Evolutionary conservation across 2,113 vertebrate species (phyloP).

Genomic region (Carassius auratus): DNA sequence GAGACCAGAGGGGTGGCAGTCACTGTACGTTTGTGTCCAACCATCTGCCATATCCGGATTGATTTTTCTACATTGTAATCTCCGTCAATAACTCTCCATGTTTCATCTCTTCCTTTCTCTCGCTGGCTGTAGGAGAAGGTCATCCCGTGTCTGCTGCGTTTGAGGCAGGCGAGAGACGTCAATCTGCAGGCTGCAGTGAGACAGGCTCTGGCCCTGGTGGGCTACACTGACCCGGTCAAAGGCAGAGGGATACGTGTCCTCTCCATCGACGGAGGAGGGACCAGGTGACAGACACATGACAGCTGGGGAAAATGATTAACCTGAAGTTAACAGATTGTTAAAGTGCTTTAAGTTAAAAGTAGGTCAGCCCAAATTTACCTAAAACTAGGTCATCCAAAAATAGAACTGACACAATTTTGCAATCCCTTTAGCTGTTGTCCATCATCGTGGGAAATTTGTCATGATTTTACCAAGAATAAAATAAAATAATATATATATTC

Average conservation of each 20-base stretch:
- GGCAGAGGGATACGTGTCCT: conserved; percentile 90
- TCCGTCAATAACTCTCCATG: background rate
- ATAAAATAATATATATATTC: background rate
- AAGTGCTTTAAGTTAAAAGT: conserved; percentile 3
- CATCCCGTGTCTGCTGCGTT: conserved; percentile 84
- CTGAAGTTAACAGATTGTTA: conserved; percentile 10
- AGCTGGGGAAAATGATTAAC: background rate
- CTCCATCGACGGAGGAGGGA: conserved; percentile 94
- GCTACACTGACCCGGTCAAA: conserved; percentile 89
- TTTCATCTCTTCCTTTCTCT: background rate
- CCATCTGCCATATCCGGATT: background rate
- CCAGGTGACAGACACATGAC: conserved; percentile 77
- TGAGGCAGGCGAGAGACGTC: conserved; percentile 84
- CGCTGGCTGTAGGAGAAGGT: conserved; percentile 78
- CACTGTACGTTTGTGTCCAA: conserved; percentile 59
- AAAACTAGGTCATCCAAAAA: conserved; percentile 33
- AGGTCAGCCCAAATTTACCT: conserved; percentile 29
- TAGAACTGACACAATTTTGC: conserved; percentile 25
- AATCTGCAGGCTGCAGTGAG: conserved; percentile 88
- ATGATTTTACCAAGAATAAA: background rate
- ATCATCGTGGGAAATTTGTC: background rate
- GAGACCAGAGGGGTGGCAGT: conserved; percentile 85
- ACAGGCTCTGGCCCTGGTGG: conserved; percentile 89
- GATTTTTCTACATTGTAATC: background rate
- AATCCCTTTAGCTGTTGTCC: conserved; percentile 22